These are phyloP conservation scores for Zhengitettix transpicula DNA, from an alignment of 2,888 invertebrate species.

Conservation along the genomic window DNA sequence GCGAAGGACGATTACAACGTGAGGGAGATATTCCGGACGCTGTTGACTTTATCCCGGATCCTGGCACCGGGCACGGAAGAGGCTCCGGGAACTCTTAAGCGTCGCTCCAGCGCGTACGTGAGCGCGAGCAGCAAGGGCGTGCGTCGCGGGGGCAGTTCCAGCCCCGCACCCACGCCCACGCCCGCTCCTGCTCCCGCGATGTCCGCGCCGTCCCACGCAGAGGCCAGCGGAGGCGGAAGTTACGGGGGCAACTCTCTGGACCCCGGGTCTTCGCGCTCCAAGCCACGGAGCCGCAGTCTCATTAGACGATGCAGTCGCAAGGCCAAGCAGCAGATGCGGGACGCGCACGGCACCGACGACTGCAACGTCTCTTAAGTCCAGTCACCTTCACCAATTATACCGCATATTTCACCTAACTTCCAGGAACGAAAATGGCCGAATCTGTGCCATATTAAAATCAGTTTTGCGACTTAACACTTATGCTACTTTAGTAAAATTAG, in stretches of 20 bases:
- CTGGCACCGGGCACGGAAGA: constrained; percentile 42
- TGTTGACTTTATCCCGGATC: constrained; percentile 60
- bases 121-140: constrained; percentile 30
- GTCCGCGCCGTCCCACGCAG: constrained; percentile 19
- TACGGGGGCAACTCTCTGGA: constrained; percentile 18
- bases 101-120: constrained; percentile 58
- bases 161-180: constrained; percentile 21
- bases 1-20: constrained; percentile 65
- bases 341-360: constrained; percentile 45
- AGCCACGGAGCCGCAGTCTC: constrained; percentile 53
- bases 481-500: no score
- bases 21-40: constrained; percentile 61
- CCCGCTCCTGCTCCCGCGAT: constrained; percentile 24
- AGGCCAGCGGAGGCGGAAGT: constrained; percentile 21
- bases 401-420: no score
- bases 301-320: constrained; percentile 65
- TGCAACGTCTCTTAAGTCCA: constrained; percentile 46
- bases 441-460: no score
- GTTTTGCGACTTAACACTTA: no score
- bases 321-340: constrained; percentile 60
- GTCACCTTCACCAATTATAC: no score
- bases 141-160: constrained; percentile 22
- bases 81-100: constrained; percentile 38
- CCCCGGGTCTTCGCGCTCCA: constrained; percentile 26
- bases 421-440: no score